Evolutionary conservation across 2,113 vertebrate species (phyloP), one percentile per base, ranked within the genome.

Genomic region (Riparia riparia): DNA sequence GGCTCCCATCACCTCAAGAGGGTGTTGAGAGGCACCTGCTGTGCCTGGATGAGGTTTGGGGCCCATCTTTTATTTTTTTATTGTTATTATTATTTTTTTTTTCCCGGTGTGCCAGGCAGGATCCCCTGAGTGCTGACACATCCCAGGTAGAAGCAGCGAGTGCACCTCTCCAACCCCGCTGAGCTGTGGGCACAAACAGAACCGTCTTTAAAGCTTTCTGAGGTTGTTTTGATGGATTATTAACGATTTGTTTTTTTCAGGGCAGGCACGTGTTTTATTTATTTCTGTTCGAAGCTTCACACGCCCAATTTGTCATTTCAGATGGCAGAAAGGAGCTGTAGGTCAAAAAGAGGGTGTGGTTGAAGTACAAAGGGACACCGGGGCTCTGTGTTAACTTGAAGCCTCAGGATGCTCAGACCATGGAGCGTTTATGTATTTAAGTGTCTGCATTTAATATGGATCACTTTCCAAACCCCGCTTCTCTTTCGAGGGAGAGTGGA

Each of bases 101-200:
- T 53, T 25, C 2, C 73, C 9, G 19, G 15, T 22, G 32, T 65
- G 69, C 44, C 58, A 78, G 25, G 12, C 42, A 34, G 1, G 8
- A 31, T 57, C 20, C 44, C 8, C n/a, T 14, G 72, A 10, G 66
- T 16, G 28, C 7, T 2, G 44, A 18, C 8, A n/a, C 3, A 8
- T 12, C 42, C 16, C 1, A 5, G 53, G 58, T 17, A 13, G 60
- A 68, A 47, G 17, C 26, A 4, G 1, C 1, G 34, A 51, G 32
- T 50, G 47, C 57, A 4, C 3, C 17, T 20, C 24, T 57, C 22
- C 29, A 0, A 0, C 53, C 31, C 9, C 0, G 0, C 53, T 41
- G 32, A 4, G 29, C 7, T 16, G 12, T 2, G 12, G 45, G 41
- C 65, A 60, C 39, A 24, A 37, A 11, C 39, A n/a, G 2, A 65